Conservation (phyloP, 2,113 vertebrate genomes). For the Platichthys flesus region DNA sequence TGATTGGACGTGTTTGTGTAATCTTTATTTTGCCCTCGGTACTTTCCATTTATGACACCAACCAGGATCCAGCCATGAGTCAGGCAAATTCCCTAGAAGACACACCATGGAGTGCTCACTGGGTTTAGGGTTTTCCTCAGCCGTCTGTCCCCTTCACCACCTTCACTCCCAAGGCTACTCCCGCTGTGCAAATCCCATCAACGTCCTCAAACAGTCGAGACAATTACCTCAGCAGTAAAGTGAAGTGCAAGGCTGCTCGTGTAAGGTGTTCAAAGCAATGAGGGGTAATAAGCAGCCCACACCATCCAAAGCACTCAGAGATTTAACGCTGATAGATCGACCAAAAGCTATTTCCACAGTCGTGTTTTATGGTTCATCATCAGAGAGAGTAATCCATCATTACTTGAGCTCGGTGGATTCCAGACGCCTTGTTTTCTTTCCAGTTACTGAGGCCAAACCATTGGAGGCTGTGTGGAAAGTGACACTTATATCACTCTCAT, state of each 20-base stretch:
- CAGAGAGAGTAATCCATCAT: slow-evolving; percentile 61
- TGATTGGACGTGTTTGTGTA: slow-evolving; percentile 74
- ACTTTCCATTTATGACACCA: slow-evolving; percentile 74
- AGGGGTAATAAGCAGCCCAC: slow-evolving; percentile 14
- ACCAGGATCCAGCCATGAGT: slow-evolving; percentile 53
- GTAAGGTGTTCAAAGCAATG: not conserved
- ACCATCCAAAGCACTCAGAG: slow-evolving; percentile 1
- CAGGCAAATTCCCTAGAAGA: slow-evolving; percentile 57
- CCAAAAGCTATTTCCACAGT: slow-evolving; percentile 44
- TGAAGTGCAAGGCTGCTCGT: not conserved
- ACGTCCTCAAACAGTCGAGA: not conserved
- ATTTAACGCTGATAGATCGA: slow-evolving; percentile 26
- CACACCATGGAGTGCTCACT: slow-evolving; percentile 34
- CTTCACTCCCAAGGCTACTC: slow-evolving; percentile 55
- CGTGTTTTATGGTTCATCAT: slow-evolving; percentile 58
- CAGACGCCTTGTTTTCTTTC: slow-evolving; percentile 59
- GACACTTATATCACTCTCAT: slow-evolving; percentile 70
- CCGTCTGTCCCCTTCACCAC: slow-evolving; percentile 40
- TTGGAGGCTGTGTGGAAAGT: slow-evolving; percentile 68
- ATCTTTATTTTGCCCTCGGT: slow-evolving; percentile 75
- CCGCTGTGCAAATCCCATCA: not conserved
- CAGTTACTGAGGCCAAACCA: slow-evolving; percentile 47
- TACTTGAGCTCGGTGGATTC: slow-evolving; percentile 39
- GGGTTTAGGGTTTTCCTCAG: slow-evolving; percentile 49
- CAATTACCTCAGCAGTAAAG: not conserved